Conservation (phyloP, 2,888 invertebrate genomes). For the Ypsolopha scabrella region DNA sequence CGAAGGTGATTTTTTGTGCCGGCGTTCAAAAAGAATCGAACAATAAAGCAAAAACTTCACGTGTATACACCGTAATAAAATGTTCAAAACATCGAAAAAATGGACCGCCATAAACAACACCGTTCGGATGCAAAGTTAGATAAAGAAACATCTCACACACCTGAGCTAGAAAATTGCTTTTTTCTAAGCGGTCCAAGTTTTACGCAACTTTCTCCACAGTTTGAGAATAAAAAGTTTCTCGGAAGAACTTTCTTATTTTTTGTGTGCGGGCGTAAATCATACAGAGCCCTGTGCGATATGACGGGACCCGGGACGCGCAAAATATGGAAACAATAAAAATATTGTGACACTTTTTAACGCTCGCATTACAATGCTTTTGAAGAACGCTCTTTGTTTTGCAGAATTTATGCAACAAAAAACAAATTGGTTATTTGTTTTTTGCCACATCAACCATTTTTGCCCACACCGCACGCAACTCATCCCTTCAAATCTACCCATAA, state of each 20-base stretch:
- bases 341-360: slow-evolving; percentile 41
- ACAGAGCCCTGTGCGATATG: slow-evolving; percentile 35
- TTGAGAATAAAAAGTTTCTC: slow-evolving; percentile 61
- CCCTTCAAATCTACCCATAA: slow-evolving; percentile 27
- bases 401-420: not conserved
- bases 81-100: slow-evolving; percentile 66
- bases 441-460: not conserved
- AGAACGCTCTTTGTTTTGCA: slow-evolving; percentile 7
- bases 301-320: slow-evolving; percentile 39
- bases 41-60: slow-evolving; percentile 35
- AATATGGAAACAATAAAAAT: slow-evolving; percentile 58
- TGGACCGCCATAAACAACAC: slow-evolving; percentile 65
- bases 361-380: slow-evolving; percentile 6
- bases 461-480: slow-evolving; percentile 18
- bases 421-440: no score
- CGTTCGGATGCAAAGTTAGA: slow-evolving; percentile 70
- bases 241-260: slow-evolving; percentile 59
- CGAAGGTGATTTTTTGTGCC: slow-evolving; percentile 8
- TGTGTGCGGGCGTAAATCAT: slow-evolving; percentile 54
- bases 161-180: slow-evolving; percentile 71
- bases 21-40: slow-evolving; percentile 29
- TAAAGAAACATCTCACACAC: slow-evolving; percentile 70
- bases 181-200: slow-evolving; percentile 67
- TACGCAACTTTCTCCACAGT: slow-evolving; percentile 58
- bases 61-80: slow-evolving; percentile 59